Percentiles rank a stretch among this genome's conserved stretches.
Conservation (phyloP, 2,113 vertebrate species). For the Corythornis cristatus region DNA sequence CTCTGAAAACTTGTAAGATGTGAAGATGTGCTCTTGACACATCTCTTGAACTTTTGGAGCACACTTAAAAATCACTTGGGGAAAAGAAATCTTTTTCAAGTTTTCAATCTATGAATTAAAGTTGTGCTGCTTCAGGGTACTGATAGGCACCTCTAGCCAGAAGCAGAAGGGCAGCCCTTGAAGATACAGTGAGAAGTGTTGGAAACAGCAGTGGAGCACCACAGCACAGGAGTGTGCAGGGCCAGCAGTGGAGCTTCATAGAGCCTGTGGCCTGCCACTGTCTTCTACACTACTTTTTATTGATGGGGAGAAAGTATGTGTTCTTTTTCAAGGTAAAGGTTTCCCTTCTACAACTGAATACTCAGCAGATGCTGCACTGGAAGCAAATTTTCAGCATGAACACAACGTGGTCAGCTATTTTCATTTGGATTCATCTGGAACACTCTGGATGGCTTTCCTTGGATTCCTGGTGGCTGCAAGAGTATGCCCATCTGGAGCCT, state of each 20-base stretch:
- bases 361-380: neutral
- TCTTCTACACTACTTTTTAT: neutral
- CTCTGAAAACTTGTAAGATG: neutral
- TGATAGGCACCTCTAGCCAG: neutral
- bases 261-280: neutral
- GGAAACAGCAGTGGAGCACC: neutral
- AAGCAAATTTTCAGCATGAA: neutral
- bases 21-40: neutral
- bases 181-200: neutral
- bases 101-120: neutral
- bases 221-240: accelerated
- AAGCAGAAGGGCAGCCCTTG: neutral
- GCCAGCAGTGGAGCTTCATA: neutral
- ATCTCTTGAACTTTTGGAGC: neutral
- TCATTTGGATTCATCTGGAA: neutral
- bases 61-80: neutral
- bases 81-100: neutral
- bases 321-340: neutral
- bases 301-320: neutral
- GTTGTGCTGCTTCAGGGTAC: neutral
- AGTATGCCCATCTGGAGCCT: neutral
- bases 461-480: neutral
- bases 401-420: neutral
- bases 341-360: neutral
- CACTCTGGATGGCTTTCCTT: neutral